phyloP scores from a whole-genome alignment of 2,888 invertebrate genomes.

The Oxycera nigricornis region DNA sequence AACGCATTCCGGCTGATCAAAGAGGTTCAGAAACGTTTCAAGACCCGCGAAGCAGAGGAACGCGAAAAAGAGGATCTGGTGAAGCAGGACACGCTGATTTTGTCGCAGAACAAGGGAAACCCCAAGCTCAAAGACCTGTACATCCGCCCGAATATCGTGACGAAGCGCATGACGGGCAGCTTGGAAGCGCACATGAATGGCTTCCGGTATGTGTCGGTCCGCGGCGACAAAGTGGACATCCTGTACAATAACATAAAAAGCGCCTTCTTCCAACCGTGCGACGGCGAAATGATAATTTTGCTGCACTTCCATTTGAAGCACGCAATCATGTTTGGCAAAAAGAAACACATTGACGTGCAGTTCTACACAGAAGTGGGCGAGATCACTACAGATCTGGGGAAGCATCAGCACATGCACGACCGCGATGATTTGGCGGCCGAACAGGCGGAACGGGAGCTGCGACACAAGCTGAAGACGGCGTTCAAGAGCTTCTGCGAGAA shows the following conservation, averaged over 20 bases:
- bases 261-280: slow-evolving; percentile 99
- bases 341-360: slow-evolving; percentile 98
- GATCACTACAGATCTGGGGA: slow-evolving; percentile 98
- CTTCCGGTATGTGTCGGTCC: slow-evolving; percentile 96
- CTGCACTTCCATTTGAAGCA: slow-evolving; percentile 99
- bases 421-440: slow-evolving; percentile 98
- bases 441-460: slow-evolving; percentile 95
- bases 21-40: slow-evolving; percentile 98
- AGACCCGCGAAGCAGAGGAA: slow-evolving; percentile 97
- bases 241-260: slow-evolving; percentile 99
- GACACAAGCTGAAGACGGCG: slow-evolving; percentile 95
- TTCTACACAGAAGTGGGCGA: slow-evolving; percentile 99
- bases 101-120: slow-evolving; percentile 96
- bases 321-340: slow-evolving; percentile 99
- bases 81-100: slow-evolving; percentile 94
- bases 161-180: slow-evolving; percentile 91
- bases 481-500: slow-evolving; percentile 99
- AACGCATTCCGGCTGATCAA: slow-evolving; percentile 98
- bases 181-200: slow-evolving; percentile 97
- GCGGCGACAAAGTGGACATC: slow-evolving; percentile 99
- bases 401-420: slow-evolving; percentile 99
- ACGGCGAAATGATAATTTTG: slow-evolving; percentile 99
- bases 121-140: slow-evolving; percentile 97
- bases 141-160: slow-evolving; percentile 98
- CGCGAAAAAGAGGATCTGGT: slow-evolving; percentile 98